A percentile compares a stretch with the other conserved stretches of the same genome.
Conservation (phyloP, 2,113 vertebrate genomes). For the Leptobrachium leishanense region DNA sequence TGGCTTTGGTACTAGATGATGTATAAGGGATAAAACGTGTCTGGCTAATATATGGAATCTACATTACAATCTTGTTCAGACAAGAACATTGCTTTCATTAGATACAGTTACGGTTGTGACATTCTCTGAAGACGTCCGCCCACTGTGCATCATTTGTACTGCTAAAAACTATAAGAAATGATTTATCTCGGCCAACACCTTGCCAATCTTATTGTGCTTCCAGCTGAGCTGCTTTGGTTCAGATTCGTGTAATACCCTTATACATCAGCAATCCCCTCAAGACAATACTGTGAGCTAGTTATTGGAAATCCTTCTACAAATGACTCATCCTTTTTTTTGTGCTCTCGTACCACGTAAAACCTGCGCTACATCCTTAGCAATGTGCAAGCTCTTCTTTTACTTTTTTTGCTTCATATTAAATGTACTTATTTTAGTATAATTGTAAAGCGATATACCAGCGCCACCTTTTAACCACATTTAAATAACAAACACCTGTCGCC, state of each 20-base stretch:
- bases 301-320: background rate
- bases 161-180: background rate
- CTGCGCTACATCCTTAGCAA: background rate
- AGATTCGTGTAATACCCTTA: background rate
- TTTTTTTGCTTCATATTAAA: background rate
- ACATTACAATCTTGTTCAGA: conserved; percentile 13
- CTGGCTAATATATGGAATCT: conserved; percentile 14
- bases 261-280: background rate
- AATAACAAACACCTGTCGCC: too few species aligned
- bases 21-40: conserved; percentile 5
- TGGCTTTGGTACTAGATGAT: background rate
- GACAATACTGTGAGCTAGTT: background rate
- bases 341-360: background rate
- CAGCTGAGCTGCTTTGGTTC: background rate
- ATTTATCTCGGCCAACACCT: conserved; percentile 14
- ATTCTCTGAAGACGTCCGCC: conserved; percentile 18
- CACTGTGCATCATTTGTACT: background rate
- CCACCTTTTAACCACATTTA: too few species aligned
- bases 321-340: background rate
- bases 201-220: background rate
- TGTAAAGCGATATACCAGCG: too few species aligned
- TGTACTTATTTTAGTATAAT: too few species aligned
- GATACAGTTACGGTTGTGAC: background rate
- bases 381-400: background rate
- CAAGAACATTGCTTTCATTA: conserved; percentile 32